Conservation (phyloP, 2,888 invertebrate genomes). For the Nephrotoma guestfalica region DNA sequence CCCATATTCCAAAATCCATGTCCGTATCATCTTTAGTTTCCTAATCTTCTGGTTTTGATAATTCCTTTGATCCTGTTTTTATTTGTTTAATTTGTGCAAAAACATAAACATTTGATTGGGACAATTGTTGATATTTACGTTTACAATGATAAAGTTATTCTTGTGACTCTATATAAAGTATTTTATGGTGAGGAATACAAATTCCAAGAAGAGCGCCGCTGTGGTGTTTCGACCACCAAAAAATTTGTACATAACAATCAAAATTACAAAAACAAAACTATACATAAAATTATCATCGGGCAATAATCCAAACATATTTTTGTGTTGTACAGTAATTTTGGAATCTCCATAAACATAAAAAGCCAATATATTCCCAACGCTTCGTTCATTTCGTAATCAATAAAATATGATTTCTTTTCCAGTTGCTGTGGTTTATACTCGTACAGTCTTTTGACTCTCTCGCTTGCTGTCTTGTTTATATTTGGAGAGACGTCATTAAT, state of each 20-base stretch:
- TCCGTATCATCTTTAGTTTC: neutral
- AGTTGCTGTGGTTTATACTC: neutral
- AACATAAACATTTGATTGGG: neutral
- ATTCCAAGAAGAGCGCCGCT: no score
- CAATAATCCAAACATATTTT: neutral
- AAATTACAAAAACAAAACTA: neutral
- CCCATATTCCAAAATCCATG: neutral
- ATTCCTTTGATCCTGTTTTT: neutral
- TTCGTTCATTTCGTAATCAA: neutral
- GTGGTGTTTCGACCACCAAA: no score
- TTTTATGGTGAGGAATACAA: no score
- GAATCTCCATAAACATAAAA: neutral
- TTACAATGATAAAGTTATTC: neutral
- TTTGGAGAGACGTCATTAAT: conserved; percentile 2
- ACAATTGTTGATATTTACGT: neutral
- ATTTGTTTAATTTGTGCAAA: neutral
- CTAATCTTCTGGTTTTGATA: neutral
- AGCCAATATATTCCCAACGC: neutral
- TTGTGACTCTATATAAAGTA: neutral
- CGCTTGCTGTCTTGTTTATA: neutral
- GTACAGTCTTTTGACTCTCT: neutral
- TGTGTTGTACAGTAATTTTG: neutral
- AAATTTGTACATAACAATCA: neutral
- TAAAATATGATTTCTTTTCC: neutral
- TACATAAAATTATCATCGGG: neutral